Percentiles rank a stretch among this genome's conserved stretches.
Conservation (phyloP, 1,140 invertebrate species). For the Mactra quadrangularis region DNA sequence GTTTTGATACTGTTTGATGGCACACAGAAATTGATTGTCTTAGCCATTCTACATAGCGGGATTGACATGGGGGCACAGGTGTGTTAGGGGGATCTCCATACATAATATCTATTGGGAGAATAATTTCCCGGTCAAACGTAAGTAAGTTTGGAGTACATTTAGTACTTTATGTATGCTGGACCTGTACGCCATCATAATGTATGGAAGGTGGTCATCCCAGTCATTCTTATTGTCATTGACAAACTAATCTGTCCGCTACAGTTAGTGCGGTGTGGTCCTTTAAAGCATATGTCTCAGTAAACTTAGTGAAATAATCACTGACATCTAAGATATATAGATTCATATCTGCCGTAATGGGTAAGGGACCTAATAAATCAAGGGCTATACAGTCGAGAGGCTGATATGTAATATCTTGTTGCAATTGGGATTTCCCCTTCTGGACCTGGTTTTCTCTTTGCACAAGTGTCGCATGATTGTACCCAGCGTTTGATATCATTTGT, state of each 20-base stretch:
- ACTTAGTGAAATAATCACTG: too few relatives aligned
- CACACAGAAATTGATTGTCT: background rate
- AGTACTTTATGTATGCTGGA: too few relatives aligned
- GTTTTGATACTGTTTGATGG: background rate
- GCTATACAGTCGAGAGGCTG: slow-evolving; percentile 21
- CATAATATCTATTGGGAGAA: too few relatives aligned
- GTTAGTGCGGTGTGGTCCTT: slow-evolving; percentile 51
- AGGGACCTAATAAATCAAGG: slow-evolving; percentile 50
- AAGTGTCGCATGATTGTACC: slow-evolving; percentile 27
- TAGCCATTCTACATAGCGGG: slow-evolving; percentile 23
- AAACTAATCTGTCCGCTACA: slow-evolving; percentile 44
- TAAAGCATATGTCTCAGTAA: slow-evolving; percentile 64
- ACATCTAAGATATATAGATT: slow-evolving; percentile 74
- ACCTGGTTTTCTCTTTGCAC: slow-evolving; percentile 40
- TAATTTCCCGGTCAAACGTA: too few relatives aligned
- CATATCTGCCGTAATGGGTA: slow-evolving; percentile 7
- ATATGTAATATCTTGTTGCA: slow-evolving; percentile 9
- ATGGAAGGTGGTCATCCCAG: too few relatives aligned
- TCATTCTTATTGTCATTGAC: slow-evolving; percentile 38
- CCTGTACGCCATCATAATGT: too few relatives aligned
- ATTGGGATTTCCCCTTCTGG: slow-evolving; percentile 17
- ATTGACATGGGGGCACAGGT: background rate
- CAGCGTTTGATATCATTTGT: background rate
- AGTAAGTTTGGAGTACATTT: too few relatives aligned
- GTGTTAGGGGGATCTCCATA: background rate